Evolutionary conservation across 2,797 vertebrate species (phyloP).

Genomic region (Anguilla obscura): DNA sequence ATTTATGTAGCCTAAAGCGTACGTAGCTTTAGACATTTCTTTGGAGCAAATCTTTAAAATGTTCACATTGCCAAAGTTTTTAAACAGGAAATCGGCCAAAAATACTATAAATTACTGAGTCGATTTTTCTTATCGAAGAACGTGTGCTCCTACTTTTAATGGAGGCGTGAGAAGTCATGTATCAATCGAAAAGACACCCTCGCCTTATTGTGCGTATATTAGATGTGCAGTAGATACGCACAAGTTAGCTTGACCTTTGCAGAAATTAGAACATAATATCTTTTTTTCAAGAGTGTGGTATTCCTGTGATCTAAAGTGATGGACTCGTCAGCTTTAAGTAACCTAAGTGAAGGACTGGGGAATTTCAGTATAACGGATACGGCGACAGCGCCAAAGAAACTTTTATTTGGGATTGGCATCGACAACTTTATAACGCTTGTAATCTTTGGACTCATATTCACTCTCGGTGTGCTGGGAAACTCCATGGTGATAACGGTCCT

Average conservation of each 20-base stretch:
- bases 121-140: not conserved
- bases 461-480: constrained; percentile 91
- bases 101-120: not conserved
- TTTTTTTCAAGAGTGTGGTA: not conserved
- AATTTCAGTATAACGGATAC: constrained; percentile 63
- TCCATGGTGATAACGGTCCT: constrained; percentile 94
- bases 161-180: not conserved
- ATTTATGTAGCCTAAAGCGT: not conserved
- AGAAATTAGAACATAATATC: not conserved
- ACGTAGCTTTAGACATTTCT: not conserved
- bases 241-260: not conserved
- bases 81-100: not conserved
- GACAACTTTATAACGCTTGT: constrained; percentile 89
- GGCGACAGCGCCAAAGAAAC: constrained; percentile 66
- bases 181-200: not conserved
- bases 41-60: not conserved
- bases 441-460: constrained; percentile 89
- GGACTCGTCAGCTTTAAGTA: constrained; percentile 61
- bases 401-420: constrained; percentile 80
- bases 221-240: not conserved
- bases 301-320: constrained; percentile 47
- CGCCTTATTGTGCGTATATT: not conserved
- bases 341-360: constrained; percentile 52
- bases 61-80: not conserved
- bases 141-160: not conserved